Conservation (phyloP, 2,797 vertebrate species). For the Enteromius viviparus region DNA sequence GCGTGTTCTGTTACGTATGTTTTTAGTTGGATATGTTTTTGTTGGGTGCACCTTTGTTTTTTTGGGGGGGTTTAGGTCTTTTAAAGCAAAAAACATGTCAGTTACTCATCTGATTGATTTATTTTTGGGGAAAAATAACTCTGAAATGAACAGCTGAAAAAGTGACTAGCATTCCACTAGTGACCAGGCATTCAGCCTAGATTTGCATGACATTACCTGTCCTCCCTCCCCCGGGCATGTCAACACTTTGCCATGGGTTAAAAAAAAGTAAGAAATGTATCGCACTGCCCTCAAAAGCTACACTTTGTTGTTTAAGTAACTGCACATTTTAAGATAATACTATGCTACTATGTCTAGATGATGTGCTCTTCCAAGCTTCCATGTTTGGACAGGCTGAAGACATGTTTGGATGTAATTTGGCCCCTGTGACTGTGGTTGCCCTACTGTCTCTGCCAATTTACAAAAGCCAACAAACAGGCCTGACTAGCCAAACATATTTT, state of each 20-base stretch:
- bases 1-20: not conserved
- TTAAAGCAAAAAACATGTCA: not conserved
- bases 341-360: not conserved
- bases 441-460: slow-evolving; percentile 11
- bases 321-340: not conserved
- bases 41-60: not conserved
- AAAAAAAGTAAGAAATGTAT: not conserved
- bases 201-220: slow-evolving; percentile 45
- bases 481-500: slow-evolving; percentile 8
- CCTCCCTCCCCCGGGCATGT: slow-evolving; percentile 8
- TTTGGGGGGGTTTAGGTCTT: not conserved
- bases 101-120: not conserved
- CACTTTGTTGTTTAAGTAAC: not conserved
- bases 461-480: slow-evolving; percentile 15
- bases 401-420: slow-evolving; percentile 27
- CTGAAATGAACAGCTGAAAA: not conserved
- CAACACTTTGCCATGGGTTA: not conserved
- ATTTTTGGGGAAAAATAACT: not conserved
- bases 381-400: slow-evolving; percentile 11
- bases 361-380: not conserved
- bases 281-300: not conserved
- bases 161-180: not conserved
- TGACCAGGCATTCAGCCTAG: not conserved
- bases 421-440: slow-evolving; percentile 36
- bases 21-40: not conserved